These are phyloP conservation scores for Dreissena polymorpha DNA, from an alignment of 1,140 invertebrate genomes.

Conservation along the genomic window DNA sequence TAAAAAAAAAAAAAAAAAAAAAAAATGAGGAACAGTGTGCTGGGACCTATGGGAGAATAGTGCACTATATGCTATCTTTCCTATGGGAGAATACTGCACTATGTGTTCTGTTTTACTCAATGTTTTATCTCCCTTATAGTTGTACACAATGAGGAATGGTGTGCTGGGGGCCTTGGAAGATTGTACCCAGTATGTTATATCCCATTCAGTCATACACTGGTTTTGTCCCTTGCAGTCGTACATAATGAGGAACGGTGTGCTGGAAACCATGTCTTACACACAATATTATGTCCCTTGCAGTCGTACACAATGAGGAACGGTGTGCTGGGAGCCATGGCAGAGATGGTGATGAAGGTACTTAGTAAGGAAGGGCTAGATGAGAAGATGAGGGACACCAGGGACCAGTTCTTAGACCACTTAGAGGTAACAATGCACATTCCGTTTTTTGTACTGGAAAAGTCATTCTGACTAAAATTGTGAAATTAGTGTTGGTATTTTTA, in stretches of 20 bases:
- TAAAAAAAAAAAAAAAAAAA: no score
- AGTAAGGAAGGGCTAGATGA: slow-evolving; percentile 86
- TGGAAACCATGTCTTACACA: slow-evolving; percentile 90
- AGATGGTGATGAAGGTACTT: slow-evolving; percentile 86
- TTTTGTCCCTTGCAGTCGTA: slow-evolving; percentile 84
- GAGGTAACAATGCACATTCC: slow-evolving; percentile 64
- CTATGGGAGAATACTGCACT: no score
- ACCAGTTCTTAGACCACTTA: slow-evolving; percentile 77
- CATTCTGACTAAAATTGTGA: no score
- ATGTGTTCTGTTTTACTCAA: no score
- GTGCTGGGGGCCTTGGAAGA: slow-evolving; percentile 90
- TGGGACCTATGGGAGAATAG: no score
- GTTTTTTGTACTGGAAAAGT: no score
- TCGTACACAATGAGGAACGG: slow-evolving; percentile 90
- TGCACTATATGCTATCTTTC: no score
- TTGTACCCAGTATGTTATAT: no score
- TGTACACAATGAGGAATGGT: slow-evolving; percentile 89
- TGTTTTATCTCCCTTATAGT: no score
- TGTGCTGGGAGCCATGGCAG: slow-evolving; percentile 89
- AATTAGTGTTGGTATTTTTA: no score
- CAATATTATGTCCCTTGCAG: slow-evolving; percentile 80
- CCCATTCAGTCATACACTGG: no score
- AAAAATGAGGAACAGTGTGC: no score
- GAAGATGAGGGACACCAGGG: slow-evolving; percentile 79
- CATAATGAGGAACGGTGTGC: slow-evolving; percentile 88